Evolutionary conservation across 2,797 vertebrate species (phyloP).

Genomic region (Peromyscus nudipes): DNA sequence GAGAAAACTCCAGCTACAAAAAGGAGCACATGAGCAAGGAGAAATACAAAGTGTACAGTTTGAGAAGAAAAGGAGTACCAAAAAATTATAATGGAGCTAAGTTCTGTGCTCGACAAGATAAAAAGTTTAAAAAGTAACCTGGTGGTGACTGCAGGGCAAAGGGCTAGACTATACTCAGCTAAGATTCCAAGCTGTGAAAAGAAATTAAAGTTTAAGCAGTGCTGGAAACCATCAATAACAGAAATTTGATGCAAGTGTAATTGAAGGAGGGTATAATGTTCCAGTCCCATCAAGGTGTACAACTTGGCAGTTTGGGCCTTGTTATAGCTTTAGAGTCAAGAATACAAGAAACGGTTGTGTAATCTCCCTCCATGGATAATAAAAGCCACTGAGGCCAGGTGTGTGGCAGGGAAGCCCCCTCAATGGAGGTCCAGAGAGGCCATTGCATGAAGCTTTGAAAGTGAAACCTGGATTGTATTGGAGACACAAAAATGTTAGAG

Average conservation of each 20-base stretch:
- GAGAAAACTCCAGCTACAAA: too few species aligned
- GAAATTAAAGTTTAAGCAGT: neutral
- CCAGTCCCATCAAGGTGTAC: neutral
- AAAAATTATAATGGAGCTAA: neutral
- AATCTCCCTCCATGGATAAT: neutral
- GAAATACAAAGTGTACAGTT: neutral
- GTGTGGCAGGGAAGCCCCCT: neutral
- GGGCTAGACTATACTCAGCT: neutral
- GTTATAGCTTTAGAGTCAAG: neutral
- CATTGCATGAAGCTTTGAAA: neutral
- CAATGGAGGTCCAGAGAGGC: neutral
- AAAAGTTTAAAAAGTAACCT: neutral
- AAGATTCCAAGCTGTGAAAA: neutral
- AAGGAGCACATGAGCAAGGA: neutral
- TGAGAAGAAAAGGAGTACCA: neutral
- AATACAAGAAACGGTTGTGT: neutral
- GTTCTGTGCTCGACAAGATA: neutral
- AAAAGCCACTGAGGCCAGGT: neutral
- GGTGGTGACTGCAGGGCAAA: neutral
- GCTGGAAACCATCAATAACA: neutral
- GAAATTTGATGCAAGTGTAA: neutral
- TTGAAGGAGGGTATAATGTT: neutral
- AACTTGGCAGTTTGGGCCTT: neutral
- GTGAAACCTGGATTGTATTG: neutral
- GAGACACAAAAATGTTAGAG: neutral